A percentile compares a stretch with the other conserved stretches of the same genome.
These are phyloP conservation scores for Lepidostoma basale DNA, from an alignment of 1,140 invertebrate genomes.

Conservation along the genomic window DNA sequence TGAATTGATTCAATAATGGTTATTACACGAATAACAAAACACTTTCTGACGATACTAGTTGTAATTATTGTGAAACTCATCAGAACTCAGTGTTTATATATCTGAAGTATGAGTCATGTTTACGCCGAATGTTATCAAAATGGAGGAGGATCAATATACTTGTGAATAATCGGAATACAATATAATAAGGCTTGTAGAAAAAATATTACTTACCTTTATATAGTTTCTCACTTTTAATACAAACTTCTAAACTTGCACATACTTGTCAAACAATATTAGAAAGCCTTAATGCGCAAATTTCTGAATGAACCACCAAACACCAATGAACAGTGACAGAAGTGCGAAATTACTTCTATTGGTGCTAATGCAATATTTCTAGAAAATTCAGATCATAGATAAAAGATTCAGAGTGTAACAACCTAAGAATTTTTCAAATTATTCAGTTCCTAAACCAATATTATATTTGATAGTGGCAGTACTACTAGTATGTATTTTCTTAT, in stretches of 20 bases:
- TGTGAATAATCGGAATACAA: background rate
- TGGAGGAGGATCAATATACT: slow-evolving; percentile 22
- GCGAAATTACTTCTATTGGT: too few relatives aligned
- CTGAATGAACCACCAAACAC: too few relatives aligned
- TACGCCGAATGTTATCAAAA: slow-evolving; percentile 2
- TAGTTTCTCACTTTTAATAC: background rate
- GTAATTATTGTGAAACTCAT: background rate
- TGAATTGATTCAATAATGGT: too few relatives aligned
- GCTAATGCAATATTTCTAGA: too few relatives aligned
- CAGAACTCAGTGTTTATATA: background rate
- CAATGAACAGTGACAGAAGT: too few relatives aligned
- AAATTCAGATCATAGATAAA: too few relatives aligned
- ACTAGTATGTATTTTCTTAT: too few relatives aligned
- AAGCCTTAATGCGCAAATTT: slow-evolving; percentile 6
- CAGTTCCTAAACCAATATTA: too few relatives aligned
- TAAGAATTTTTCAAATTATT: too few relatives aligned
- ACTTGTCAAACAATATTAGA: background rate
- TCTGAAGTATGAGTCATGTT: slow-evolving; percentile 26
- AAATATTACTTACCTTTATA: background rate
- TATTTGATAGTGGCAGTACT: too few relatives aligned
- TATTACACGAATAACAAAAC: background rate
- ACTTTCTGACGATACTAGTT: background rate
- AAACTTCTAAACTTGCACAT: background rate
- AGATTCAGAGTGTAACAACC: too few relatives aligned
- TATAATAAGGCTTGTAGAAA: background rate